Percentiles rank a stretch among this genome's conserved stretches.
Conservation (phyloP, 35 echinoderm and acorn worm species). For the Apostichopus parvimensis region DNA sequence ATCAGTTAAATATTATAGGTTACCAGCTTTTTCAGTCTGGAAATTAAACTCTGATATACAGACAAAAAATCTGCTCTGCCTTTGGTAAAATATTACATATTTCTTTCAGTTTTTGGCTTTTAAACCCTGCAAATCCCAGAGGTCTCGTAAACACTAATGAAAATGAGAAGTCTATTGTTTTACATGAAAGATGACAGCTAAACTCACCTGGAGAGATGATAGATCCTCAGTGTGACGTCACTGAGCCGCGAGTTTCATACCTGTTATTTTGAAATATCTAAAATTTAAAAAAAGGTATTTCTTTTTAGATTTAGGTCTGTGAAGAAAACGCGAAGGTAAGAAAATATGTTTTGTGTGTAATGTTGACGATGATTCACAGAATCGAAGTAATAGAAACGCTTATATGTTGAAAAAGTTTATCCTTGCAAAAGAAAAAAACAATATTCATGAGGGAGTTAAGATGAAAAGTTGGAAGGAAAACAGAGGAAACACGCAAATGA, state of each 20-base stretch:
- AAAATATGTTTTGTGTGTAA: too few relatives aligned
- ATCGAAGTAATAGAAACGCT: too few relatives aligned
- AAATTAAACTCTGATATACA: not conserved
- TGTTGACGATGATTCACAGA: too few relatives aligned
- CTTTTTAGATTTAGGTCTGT: too few relatives aligned
- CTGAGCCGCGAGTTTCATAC: not conserved
- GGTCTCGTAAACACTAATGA: constrained; percentile 32
- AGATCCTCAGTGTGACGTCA: constrained; percentile 21
- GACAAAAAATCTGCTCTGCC: not conserved
- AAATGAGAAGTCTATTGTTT: constrained; percentile 42
- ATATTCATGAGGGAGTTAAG: too few relatives aligned
- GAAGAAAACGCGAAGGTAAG: too few relatives aligned
- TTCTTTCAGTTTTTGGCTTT: constrained; percentile 27
- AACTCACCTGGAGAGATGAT: constrained; percentile 18
- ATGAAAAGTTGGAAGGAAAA: too few relatives aligned
- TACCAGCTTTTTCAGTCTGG: not conserved
- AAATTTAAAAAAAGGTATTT: not conserved
- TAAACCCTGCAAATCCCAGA: not conserved
- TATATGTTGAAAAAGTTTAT: too few relatives aligned
- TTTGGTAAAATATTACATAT: constrained; percentile 21
- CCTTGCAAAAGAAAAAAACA: too few relatives aligned
- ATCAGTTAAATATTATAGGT: constrained; percentile 43
- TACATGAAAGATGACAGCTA: constrained; percentile 38
- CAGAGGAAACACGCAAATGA: too few relatives aligned
- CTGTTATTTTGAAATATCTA: not conserved